Evolutionary conservation across 2,797 vertebrate species (phyloP).

Genomic region (Esox lucius): DNA sequence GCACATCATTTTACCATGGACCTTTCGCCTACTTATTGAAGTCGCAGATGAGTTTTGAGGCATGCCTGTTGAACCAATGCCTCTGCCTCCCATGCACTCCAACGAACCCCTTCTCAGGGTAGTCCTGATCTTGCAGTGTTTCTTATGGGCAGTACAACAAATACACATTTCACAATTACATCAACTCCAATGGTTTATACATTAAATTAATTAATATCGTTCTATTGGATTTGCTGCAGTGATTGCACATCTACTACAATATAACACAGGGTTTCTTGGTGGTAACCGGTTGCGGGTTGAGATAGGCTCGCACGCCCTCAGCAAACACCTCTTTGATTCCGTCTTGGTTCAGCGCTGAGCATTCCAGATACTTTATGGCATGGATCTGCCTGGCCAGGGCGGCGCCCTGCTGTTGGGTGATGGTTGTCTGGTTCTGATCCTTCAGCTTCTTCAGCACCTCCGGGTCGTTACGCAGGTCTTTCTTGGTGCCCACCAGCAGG

Average conservation of each 20-base stretch:
- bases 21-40: background rate
- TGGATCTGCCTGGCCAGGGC: slow-evolving; percentile 80
- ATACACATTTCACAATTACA: background rate
- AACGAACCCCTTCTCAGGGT: background rate
- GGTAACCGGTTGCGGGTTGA: slow-evolving; percentile 71
- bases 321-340: slow-evolving; percentile 84
- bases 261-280: slow-evolving; percentile 75
- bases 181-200: background rate
- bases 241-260: slow-evolving; percentile 59
- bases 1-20: background rate
- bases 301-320: slow-evolving; percentile 77
- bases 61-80: background rate
- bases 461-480: slow-evolving; percentile 79
- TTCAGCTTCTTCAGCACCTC: slow-evolving; percentile 80
- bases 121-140: background rate
- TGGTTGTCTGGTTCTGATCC: slow-evolving; percentile 78
- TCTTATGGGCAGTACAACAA: background rate
- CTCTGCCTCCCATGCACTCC: no score
- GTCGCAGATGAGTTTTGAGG: background rate
- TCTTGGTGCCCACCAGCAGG: slow-evolving; percentile 86
- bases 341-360: slow-evolving; percentile 83
- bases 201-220: background rate
- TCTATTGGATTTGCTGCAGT: slow-evolving; percentile 7
- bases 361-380: slow-evolving; percentile 83
- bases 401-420: slow-evolving; percentile 79